These are phyloP conservation scores for Intellagama lesueurii DNA, from an alignment of 2,797 vertebrate species.

Conservation along the genomic window DNA sequence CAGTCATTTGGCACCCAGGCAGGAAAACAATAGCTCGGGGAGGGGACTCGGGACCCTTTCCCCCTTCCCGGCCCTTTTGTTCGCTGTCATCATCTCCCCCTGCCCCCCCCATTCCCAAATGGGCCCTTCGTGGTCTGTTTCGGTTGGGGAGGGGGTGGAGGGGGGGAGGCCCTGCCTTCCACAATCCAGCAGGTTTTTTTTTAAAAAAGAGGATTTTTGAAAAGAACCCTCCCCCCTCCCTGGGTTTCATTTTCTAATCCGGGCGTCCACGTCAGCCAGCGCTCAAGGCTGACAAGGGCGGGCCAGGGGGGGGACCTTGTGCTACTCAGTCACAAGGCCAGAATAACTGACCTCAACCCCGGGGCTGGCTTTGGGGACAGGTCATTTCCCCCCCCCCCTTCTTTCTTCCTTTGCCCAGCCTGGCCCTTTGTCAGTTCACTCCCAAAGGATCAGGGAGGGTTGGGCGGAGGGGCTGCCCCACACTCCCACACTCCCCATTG, in stretches of 20 bases:
- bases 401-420: neutral
- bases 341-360: slow-evolving; percentile 14
- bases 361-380: neutral
- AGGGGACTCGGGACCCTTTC: slow-evolving; percentile 46
- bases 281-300: neutral
- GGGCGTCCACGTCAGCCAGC: neutral
- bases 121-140: slow-evolving; percentile 2
- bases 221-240: too few relatives aligned
- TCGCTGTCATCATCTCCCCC: slow-evolving; percentile 7
- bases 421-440: slow-evolving; percentile 3
- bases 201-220: neutral
- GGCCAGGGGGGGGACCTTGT: neutral
- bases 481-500: too few relatives aligned
- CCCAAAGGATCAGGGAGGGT: neutral
- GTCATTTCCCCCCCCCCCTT: neutral
- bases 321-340: neutral
- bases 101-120: slow-evolving; percentile 39
- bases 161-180: neutral
- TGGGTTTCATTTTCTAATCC: neutral
- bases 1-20: slow-evolving; percentile 54
- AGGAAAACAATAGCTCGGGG: slow-evolving; percentile 63
- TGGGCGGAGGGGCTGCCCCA: neutral
- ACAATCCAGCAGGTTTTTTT: slow-evolving; percentile 5
- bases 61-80: slow-evolving; percentile 58
- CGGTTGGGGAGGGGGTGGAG: neutral